Percentiles rank a stretch among this genome's conserved stretches.
Conservation (phyloP, 2,888 invertebrate species). For the Sphaerophoria taeniata region DNA sequence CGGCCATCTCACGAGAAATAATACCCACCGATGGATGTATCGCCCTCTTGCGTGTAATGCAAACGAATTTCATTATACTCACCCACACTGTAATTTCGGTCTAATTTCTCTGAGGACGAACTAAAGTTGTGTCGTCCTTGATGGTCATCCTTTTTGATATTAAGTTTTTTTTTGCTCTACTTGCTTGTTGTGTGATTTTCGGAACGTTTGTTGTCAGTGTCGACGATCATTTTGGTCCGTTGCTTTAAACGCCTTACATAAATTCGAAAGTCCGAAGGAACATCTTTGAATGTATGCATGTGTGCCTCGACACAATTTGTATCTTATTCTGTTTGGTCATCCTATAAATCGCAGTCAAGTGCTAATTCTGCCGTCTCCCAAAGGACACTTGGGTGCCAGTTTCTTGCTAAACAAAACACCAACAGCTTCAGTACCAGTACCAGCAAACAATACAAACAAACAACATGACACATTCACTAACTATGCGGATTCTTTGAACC, state of each 20-base stretch:
- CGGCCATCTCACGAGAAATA: constrained; percentile 7
- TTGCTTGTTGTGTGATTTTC: not conserved
- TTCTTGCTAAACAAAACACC: constrained; percentile 15
- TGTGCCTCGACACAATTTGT: constrained; percentile 43
- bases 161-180: not conserved
- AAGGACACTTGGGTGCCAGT: constrained; percentile 13
- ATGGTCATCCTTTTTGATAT: constrained; percentile 30
- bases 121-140: constrained; percentile 22
- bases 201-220: not conserved
- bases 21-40: not conserved
- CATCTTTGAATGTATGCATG: not conserved
- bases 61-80: constrained; percentile 62
- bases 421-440: not conserved
- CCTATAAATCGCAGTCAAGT: constrained; percentile 69
- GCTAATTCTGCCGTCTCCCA: constrained; percentile 52
- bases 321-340: constrained; percentile 68
- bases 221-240: constrained; percentile 15
- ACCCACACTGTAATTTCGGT: constrained; percentile 49
- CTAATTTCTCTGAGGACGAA: constrained; percentile 69
- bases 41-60: constrained; percentile 36
- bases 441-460: constrained; percentile 7
- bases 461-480: constrained; percentile 61
- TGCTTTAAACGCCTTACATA: constrained; percentile 18
- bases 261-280: not conserved
- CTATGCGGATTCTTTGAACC: constrained; percentile 71